Evolutionary conservation across 2,888 invertebrate species (phyloP).

Genomic region (Cephus sareptanus): DNA sequence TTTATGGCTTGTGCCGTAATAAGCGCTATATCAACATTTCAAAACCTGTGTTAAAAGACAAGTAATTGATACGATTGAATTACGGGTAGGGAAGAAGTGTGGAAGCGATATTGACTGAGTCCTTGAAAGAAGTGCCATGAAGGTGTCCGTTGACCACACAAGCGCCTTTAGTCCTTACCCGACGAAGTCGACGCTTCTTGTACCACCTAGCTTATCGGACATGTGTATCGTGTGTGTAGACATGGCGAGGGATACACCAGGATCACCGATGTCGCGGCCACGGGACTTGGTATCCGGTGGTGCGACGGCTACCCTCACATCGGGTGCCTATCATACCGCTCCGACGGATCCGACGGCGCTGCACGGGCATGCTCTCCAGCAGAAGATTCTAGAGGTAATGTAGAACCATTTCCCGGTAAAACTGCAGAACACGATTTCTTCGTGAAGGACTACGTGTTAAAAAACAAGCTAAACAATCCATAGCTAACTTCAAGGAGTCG

Average conservation of each 20-base stretch:
- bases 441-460: too few relatives aligned
- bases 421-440: too few relatives aligned
- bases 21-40: not conserved
- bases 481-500: too few relatives aligned
- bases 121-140: constrained; percentile 26
- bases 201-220: constrained; percentile 34
- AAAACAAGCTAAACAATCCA: too few relatives aligned
- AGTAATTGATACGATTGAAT: too few relatives aligned
- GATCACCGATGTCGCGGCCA: constrained; percentile 65
- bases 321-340: constrained; percentile 60
- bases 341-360: constrained; percentile 69
- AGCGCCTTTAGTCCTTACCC: constrained; percentile 43
- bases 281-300: constrained; percentile 55
- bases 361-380: constrained; percentile 74
- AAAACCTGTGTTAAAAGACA: not conserved
- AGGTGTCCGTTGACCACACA: constrained; percentile 38
- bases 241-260: constrained; percentile 68
- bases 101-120: not conserved
- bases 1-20: not conserved
- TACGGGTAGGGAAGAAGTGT: too few relatives aligned
- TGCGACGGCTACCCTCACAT: constrained; percentile 68
- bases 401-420: constrained; percentile 29
- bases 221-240: constrained; percentile 57
- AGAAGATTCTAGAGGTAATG: constrained; percentile 76
- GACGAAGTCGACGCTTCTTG: constrained; percentile 13